Base-by-base conservation (phyloP, 2,113 vertebrate species). In the Mystacornis crossleyi region DNA sequence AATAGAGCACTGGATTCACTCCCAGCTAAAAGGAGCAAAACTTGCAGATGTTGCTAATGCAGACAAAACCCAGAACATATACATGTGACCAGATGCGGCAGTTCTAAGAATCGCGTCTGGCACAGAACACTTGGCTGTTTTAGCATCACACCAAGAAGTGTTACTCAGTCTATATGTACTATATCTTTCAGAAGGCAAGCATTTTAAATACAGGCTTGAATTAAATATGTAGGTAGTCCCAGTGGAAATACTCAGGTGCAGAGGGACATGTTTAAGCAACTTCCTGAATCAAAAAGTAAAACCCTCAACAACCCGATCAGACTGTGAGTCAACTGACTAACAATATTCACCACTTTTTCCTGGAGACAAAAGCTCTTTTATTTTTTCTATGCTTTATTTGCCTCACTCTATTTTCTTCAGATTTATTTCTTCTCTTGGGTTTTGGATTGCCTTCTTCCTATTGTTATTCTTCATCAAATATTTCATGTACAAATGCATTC, bases 41-140 rank as follows among this genome's bases (percentile, higher is more conserved):
- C 75, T 97, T 96, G 95, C 96, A 97, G 95, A 96, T 96, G 95
- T 94, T 96, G 92, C 95, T 95, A 88, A 81, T 81, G 55, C 85
- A 94, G 78, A 89, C 79, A 93, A 91, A 91, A 90, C 8, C 0
- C 42, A 93, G 70, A 88, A 92, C 55, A 23, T 55, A 53, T 17
- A 83, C 89, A 73, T 60, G 47, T 96, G 79, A 77, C 51, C 64
- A 92, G 79, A 94, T 94, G 95, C 4, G 0, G 43, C 75, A 90
- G 50, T 86, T 94, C 67, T 60, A 86, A 96, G 92, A 81, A 83
- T 29, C 90, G 42, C 51, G 82, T 94, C 84, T 93, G 91, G 91
- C 81, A 77, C 23, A 87, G 54, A 90, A 70, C 62, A 18, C 21
- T 77, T 50, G 31, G 36, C 57, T 89, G 58, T 29, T 96, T 83